These are phyloP conservation scores for Nematostella vectensis DNA, from an alignment of 92 coral and sea anemone species.

Conservation along the genomic window DNA sequence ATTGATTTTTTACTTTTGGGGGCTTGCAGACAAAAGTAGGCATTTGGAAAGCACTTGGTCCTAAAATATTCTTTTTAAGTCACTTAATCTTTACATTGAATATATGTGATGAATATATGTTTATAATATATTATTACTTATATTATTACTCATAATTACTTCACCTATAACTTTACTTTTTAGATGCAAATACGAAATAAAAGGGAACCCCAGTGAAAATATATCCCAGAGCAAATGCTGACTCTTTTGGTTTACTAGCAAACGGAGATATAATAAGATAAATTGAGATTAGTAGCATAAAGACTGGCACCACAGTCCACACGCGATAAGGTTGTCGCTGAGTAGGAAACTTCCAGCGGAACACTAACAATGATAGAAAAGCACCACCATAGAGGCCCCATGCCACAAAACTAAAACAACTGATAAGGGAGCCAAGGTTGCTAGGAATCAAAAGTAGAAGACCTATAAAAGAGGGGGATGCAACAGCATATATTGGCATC, in stretches of 20 bases:
- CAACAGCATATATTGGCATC: constrained; percentile 74
- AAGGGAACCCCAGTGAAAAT: constrained; percentile 60
- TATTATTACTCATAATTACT: too few relatives aligned
- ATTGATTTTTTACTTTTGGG: too few relatives aligned
- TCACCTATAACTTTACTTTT: constrained; percentile 11
- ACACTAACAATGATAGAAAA: constrained; percentile 46
- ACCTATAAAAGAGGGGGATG: constrained; percentile 82
- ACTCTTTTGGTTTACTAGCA: constrained; percentile 52
- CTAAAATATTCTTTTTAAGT: too few relatives aligned
- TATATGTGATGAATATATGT: too few relatives aligned
- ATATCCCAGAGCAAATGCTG: constrained; percentile 50
- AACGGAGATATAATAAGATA: constrained; percentile 63
- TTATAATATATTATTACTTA: too few relatives aligned
- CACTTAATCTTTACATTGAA: too few relatives aligned
- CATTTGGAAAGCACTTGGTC: too few relatives aligned
- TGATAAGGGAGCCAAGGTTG: constrained; percentile 53
- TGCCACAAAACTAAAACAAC: constrained; percentile 71
- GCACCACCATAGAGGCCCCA: constrained; percentile 77
- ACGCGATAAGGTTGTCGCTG: constrained; percentile 63
- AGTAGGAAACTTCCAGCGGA: constrained; percentile 55
- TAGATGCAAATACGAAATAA: constrained; percentile 48
- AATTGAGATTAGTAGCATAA: constrained; percentile 53
- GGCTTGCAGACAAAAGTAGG: too few relatives aligned
- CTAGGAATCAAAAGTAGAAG: constrained; percentile 65
- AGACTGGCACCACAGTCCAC: constrained; percentile 60